A percentile compares a stretch with the other conserved stretches of the same genome.
Evolutionary conservation across 2,888 invertebrate genomes (phyloP).

Genomic region (Mimumesa dahlbomi): DNA sequence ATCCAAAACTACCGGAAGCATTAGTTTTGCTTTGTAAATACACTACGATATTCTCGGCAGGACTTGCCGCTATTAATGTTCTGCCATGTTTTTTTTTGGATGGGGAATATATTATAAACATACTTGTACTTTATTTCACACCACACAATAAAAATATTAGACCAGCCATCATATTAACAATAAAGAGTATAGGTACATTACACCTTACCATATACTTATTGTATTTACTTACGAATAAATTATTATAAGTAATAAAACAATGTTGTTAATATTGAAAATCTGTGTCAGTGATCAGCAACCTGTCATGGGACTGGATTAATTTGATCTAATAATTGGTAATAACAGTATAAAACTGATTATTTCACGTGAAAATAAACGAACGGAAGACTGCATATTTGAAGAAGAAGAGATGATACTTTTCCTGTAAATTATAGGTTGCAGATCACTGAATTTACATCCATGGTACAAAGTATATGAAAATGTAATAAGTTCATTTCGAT

Average conservation of each 20-base stretch:
- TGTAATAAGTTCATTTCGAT: slow-evolving; percentile 28
- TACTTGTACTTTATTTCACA: slow-evolving; percentile 83
- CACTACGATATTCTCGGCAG: slow-evolving; percentile 92
- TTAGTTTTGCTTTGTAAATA: slow-evolving; percentile 90
- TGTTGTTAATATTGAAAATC: slow-evolving; percentile 45
- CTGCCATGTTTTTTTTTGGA: slow-evolving; percentile 96
- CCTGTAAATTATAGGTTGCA: too few relatives aligned
- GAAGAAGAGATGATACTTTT: too few relatives aligned
- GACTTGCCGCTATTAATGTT: slow-evolving; percentile 93
- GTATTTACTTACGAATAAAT: slow-evolving; percentile 82
- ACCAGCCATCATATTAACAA: slow-evolving; percentile 85
- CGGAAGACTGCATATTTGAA: too few relatives aligned
- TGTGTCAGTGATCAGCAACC: too few relatives aligned
- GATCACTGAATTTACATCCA: too few relatives aligned
- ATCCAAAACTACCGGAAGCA: slow-evolving; percentile 85
- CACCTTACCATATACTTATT: slow-evolving; percentile 85
- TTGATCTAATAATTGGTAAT: too few relatives aligned
- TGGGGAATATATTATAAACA: slow-evolving; percentile 92
- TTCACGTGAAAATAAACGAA: too few relatives aligned
- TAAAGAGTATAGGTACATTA: slow-evolving; percentile 88
- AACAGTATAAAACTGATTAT: too few relatives aligned
- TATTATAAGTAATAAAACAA: slow-evolving; percentile 62
- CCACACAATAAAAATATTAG: slow-evolving; percentile 83
- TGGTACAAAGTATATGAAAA: slow-evolving; percentile 22
- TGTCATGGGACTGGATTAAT: too few relatives aligned